phyloP scores from a whole-genome alignment of 1,140 invertebrate species.

The Drosophila pruinosa region DNA sequence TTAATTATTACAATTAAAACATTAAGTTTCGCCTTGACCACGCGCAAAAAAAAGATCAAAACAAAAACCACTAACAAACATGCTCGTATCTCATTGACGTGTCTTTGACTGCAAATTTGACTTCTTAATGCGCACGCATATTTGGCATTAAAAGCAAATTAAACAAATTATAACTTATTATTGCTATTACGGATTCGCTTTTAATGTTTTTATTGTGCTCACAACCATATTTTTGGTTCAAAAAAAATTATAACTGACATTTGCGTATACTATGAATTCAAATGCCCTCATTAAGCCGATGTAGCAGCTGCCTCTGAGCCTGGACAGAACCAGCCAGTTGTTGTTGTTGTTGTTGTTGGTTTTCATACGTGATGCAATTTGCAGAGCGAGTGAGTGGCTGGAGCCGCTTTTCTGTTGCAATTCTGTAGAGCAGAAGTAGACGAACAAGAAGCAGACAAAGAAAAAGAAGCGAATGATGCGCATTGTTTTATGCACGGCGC shows the following conservation, averaged over 20 bases:
- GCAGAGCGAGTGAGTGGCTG: conserved; percentile 12
- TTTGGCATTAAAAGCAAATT: conserved; percentile 49
- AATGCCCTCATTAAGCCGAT: conserved; percentile 9
- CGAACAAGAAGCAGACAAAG: conserved; percentile 17
- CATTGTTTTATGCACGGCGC: conserved; percentile 32
- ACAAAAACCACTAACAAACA: conserved; percentile 10
- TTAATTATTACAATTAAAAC: conserved; percentile 72
- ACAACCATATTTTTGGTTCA: conserved; percentile 1
- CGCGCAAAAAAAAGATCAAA: conserved; percentile 6
- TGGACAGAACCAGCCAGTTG: conserved; percentile 1
- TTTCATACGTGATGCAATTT: conserved; percentile 23
- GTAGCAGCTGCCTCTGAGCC: background rate
- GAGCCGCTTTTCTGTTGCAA: conserved; percentile 21
- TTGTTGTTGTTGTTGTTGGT: background rate
- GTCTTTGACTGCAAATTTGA: conserved; percentile 20
- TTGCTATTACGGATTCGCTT: conserved; percentile 24
- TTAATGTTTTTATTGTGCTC: conserved; percentile 1
- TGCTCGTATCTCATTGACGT: conserved; percentile 34
- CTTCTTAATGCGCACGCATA: conserved; percentile 43
- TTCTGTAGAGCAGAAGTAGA: conserved; percentile 11
- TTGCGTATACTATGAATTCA: conserved; percentile 2
- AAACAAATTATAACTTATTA: conserved; percentile 30
- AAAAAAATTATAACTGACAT: background rate
- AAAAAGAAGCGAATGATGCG: conserved; percentile 35
- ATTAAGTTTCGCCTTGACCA: conserved; percentile 57